Conservation (phyloP, 2,888 invertebrate genomes). For the Drosophila fungiperda region DNA sequence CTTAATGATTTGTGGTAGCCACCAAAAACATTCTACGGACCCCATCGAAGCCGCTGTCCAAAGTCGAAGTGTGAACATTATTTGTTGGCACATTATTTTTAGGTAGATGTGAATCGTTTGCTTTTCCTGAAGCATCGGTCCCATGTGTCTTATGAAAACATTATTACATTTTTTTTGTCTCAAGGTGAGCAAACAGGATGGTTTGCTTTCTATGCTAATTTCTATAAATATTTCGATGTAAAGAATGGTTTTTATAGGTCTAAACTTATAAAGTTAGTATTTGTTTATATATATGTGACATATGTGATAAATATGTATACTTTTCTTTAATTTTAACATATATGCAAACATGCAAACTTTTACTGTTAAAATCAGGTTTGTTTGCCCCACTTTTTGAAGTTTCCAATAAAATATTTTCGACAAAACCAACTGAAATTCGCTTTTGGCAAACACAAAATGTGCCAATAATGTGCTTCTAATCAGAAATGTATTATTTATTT, state of each 20-base stretch:
- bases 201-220: constrained; percentile 4
- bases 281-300: neutral
- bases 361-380: no score
- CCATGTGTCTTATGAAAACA: constrained; percentile 10
- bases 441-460: constrained; percentile 10
- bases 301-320: neutral
- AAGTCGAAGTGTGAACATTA: constrained; percentile 73
- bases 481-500: constrained; percentile 1
- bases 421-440: neutral
- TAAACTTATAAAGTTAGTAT: neutral
- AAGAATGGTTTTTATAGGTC: constrained; percentile 4
- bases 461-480: constrained; percentile 17
- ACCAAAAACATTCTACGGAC: constrained; percentile 33
- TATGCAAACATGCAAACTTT: neutral
- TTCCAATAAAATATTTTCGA: constrained; percentile 8
- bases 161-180: constrained; percentile 6
- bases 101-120: constrained; percentile 41
- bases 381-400: neutral
- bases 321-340: neutral
- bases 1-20: constrained; percentile 80
- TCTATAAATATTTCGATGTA: neutral
- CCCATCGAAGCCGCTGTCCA: constrained; percentile 48
- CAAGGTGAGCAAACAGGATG: neutral
- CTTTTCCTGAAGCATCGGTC: constrained; percentile 41
- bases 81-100: constrained; percentile 67